Percentiles rank a stretch among this genome's conserved stretches.
Conservation (phyloP, 2,113 vertebrate genomes). For the Cnemophilus loriae region DNA sequence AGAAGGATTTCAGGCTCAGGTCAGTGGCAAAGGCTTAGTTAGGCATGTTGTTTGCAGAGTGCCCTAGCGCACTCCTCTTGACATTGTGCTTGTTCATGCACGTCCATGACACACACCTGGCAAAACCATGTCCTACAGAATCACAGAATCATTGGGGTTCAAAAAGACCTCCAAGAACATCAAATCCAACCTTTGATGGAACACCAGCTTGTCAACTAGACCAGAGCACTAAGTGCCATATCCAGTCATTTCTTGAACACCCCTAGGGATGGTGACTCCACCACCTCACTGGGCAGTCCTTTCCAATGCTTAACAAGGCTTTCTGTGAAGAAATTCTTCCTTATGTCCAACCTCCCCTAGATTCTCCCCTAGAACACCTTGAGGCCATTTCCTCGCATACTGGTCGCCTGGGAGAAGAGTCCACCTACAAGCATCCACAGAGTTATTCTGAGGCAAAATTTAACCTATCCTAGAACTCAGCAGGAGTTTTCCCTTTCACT, state of each 20-base stretch:
- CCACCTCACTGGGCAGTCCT: fast-evolving
- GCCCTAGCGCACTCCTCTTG: too few relatives aligned
- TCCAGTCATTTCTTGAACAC: neutral
- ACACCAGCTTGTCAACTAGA: neutral
- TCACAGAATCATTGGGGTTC: neutral
- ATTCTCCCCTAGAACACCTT: neutral
- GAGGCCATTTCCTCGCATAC: neutral
- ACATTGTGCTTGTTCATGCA: neutral
- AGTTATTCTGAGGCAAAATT: neutral
- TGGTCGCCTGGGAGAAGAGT: neutral
- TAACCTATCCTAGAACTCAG: neutral
- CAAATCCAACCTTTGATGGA: neutral
- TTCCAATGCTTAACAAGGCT: neutral
- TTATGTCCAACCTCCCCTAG: too few relatives aligned
- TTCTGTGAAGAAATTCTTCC: neutral
- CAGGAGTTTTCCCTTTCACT: neutral
- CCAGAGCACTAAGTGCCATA: neutral
- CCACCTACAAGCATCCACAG: neutral
- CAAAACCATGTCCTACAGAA: neutral
- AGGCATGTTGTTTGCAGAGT: neutral
- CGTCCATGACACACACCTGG: neutral
- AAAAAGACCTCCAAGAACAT: neutral
- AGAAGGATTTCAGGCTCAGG: neutral
- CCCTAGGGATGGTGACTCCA: too few relatives aligned
- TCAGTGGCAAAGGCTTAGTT: neutral